Evolutionary conservation across 2,113 vertebrate genomes (phyloP).

Genomic region (Pitta sordida): DNA sequence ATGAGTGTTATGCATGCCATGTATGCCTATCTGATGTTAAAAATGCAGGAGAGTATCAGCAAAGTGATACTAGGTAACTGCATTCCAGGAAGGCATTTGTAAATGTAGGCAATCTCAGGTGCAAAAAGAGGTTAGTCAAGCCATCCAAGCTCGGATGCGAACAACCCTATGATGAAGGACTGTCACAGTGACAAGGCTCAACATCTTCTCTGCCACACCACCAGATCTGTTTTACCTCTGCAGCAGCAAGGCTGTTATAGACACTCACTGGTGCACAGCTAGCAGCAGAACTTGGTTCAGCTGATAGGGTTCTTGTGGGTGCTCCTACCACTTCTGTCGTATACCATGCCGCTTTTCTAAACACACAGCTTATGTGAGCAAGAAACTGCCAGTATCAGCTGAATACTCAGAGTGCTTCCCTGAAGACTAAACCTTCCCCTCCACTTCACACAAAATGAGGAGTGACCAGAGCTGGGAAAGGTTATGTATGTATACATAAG

Average conservation of each 20-base stretch:
- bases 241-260: neutral
- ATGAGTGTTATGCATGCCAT: neutral
- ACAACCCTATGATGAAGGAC: neutral
- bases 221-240: neutral
- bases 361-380: neutral
- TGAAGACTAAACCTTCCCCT: neutral
- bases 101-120: neutral
- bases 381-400: neutral
- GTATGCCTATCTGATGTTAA: neutral
- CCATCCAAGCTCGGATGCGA: fast-evolving
- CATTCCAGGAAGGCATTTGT: neutral
- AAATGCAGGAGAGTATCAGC: neutral
- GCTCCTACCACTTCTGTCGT: neutral
- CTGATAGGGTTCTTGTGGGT: neutral
- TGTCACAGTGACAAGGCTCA: neutral
- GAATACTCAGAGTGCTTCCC: neutral
- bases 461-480: neutral
- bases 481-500: too few relatives aligned
- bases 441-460: neutral
- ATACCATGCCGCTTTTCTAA: neutral
- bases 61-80: neutral
- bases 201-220: neutral
- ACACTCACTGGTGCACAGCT: neutral
- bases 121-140: neutral
- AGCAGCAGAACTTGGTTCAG: neutral